A percentile compares a stretch with the other conserved stretches of the same genome.
Evolutionary conservation across 2,888 invertebrate genomes (phyloP).

Genomic region (Drosophila cyrtoloma): DNA sequence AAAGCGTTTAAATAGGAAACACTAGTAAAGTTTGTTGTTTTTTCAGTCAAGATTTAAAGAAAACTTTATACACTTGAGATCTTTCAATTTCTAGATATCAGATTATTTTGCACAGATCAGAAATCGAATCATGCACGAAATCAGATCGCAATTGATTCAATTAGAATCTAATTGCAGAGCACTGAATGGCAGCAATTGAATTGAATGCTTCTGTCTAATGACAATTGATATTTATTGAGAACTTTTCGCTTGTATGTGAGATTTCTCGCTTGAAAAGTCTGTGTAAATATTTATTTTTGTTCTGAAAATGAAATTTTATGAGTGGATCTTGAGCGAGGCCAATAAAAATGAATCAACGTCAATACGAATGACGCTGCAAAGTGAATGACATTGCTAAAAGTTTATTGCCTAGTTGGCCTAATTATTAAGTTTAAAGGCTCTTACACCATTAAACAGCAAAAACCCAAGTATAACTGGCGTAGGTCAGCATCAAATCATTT

Average conservation of each 20-base stretch:
- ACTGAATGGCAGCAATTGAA: slow-evolving; percentile 12
- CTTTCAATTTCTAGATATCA: slow-evolving; percentile 2
- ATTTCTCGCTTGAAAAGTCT: neutral
- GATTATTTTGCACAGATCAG: neutral
- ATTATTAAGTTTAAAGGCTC: slow-evolving; percentile 11
- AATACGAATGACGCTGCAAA: slow-evolving; percentile 16
- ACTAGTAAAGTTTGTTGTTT: neutral
- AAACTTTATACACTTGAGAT: neutral
- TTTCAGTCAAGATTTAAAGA: neutral
- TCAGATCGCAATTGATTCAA: slow-evolving; percentile 41
- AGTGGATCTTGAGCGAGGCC: slow-evolving; percentile 29
- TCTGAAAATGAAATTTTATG: slow-evolving; percentile 31
- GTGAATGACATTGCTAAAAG: slow-evolving; percentile 22
- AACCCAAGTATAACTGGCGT: slow-evolving; percentile 53
- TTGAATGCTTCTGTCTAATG: slow-evolving; percentile 3
- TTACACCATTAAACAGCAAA: slow-evolving; percentile 21
- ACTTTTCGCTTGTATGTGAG: neutral
- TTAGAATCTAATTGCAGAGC: slow-evolving; percentile 19
- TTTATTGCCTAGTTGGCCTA: slow-evolving; percentile 44
- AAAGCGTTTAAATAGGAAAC: neutral
- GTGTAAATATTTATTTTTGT: neutral
- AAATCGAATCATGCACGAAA: slow-evolving; percentile 5
- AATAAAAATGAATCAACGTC: slow-evolving; percentile 16
- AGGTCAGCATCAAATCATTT: slow-evolving; percentile 67
- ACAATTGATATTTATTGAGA: slow-evolving; percentile 37